Evolutionary conservation across 2,113 vertebrate species (phyloP).

Genomic region (Pimephales promelas): DNA sequence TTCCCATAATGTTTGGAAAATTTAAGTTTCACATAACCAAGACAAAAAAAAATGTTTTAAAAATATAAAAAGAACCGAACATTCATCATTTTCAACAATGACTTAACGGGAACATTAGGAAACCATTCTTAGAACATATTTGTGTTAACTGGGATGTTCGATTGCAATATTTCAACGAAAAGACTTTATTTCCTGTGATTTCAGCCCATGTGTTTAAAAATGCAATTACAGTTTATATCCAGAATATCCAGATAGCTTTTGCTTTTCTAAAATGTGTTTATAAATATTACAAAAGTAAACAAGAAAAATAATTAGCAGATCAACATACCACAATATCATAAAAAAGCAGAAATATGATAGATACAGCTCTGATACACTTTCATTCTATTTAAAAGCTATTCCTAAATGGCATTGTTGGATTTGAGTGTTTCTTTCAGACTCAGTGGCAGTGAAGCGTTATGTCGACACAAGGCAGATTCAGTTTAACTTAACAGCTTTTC

Average conservation of each 20-base stretch:
- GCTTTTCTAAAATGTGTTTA: not conserved
- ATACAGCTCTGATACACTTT: not conserved
- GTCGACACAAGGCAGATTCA: slow-evolving; percentile 14
- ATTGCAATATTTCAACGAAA: not conserved
- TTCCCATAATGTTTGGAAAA: no score
- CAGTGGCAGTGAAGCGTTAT: not conserved
- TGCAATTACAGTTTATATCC: not conserved
- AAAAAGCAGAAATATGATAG: not conserved
- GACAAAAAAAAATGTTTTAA: no score
- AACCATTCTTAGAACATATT: no score
- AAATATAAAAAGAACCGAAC: no score
- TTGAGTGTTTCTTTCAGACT: slow-evolving; percentile 1
- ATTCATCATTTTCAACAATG: no score
- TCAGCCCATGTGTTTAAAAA: not conserved
- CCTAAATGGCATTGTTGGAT: not conserved
- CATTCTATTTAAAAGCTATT: not conserved
- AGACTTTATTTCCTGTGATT: not conserved
- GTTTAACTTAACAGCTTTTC: slow-evolving; percentile 25
- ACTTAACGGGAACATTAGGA: no score
- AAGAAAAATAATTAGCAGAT: not conserved
- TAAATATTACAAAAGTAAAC: not conserved
- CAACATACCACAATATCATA: not conserved
- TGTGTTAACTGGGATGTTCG: not conserved
- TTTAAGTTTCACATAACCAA: no score
- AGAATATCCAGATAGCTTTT: not conserved